These are phyloP conservation scores for Tonatia bakeri DNA, from an alignment of 2,113 vertebrate species.

Conservation along the genomic window DNA sequence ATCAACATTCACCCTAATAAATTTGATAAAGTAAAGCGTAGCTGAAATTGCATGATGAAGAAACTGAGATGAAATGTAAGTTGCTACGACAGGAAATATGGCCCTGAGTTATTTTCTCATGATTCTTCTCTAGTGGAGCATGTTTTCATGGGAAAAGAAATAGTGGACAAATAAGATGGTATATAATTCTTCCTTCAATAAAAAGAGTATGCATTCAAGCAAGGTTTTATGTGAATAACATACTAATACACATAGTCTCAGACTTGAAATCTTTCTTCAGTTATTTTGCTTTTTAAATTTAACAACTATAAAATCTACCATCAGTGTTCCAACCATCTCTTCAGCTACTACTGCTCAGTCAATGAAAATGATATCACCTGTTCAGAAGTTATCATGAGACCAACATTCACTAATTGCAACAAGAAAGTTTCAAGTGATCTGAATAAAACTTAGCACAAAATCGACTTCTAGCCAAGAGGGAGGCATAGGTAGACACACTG, in stretches of 20 bases:
- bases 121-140: background rate
- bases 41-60: slow-evolving; percentile 22
- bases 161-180: background rate
- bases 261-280: background rate
- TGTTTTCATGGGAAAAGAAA: background rate
- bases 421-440: background rate
- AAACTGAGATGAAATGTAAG: background rate
- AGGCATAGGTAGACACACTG: too few relatives aligned
- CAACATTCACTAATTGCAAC: background rate
- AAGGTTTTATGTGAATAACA: background rate
- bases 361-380: background rate
- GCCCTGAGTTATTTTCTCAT: background rate
- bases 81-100: background rate
- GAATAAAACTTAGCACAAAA: background rate
- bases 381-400: background rate
- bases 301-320: background rate
- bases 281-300: background rate
- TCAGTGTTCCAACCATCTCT: background rate
- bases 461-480: too few relatives aligned
- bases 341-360: background rate
- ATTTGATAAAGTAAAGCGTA: background rate
- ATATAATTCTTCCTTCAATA: background rate
- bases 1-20: background rate
- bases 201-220: background rate
- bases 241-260: background rate